phyloP scores from a whole-genome alignment of 2,888 invertebrate species.

The Augochlorella aurata region DNA sequence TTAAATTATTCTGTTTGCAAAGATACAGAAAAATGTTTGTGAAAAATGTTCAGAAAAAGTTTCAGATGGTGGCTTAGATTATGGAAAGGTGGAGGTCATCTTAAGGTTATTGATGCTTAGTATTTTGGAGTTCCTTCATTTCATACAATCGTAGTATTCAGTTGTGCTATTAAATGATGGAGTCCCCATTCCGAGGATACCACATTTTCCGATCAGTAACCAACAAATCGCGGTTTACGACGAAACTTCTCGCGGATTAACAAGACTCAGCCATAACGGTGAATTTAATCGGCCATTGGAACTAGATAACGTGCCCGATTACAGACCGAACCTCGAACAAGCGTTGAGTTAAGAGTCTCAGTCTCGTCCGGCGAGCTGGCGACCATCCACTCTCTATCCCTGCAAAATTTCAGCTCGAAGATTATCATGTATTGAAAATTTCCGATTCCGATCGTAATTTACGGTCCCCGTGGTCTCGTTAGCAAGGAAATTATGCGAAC shows the following conservation, averaged over 20 bases:
- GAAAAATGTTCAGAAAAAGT: too few species aligned
- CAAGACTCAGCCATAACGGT: conserved; percentile 1
- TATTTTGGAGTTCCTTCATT: too few species aligned
- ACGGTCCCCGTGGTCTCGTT: background rate
- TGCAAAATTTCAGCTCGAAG: background rate
- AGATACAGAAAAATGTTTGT: too few species aligned
- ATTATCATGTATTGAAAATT: conserved; percentile 15
- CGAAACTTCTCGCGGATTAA: conserved; percentile 21
- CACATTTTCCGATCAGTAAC: background rate
- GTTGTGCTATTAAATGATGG: background rate
- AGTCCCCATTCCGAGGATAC: background rate
- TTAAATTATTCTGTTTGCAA: too few species aligned
- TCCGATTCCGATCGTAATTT: conserved; percentile 9
- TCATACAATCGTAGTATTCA: background rate
- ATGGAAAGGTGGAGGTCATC: too few species aligned
- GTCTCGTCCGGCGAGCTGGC: background rate
- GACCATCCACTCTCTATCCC: too few species aligned
- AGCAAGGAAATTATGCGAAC: conserved; percentile 12
- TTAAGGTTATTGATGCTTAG: too few species aligned
- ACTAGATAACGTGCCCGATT: conserved; percentile 33
- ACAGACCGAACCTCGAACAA: conserved; percentile 10
- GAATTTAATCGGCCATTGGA: conserved; percentile 29
- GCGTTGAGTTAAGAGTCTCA: conserved; percentile 19
- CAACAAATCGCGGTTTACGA: conserved; percentile 2
- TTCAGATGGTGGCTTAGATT: too few species aligned